Evolutionary conservation across 2,113 vertebrate species (phyloP).

Genomic region (Hepsetus odoe): DNA sequence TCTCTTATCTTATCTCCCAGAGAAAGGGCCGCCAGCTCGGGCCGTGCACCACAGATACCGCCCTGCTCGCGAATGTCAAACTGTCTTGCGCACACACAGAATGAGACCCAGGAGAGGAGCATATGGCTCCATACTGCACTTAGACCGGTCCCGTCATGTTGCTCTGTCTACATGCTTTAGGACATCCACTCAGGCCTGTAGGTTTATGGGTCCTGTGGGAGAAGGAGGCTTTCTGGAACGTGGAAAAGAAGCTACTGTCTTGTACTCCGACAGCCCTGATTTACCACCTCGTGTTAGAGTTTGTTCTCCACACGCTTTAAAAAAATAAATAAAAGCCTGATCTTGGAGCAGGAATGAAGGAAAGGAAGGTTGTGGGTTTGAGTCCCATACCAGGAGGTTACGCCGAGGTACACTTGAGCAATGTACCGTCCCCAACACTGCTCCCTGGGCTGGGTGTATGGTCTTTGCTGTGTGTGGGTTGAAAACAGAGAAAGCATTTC

Average conservation of each 20-base stretch:
- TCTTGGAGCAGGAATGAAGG: too few relatives aligned
- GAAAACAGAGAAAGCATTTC: too few relatives aligned
- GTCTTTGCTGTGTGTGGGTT: too few relatives aligned
- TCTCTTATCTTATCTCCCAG: constrained; percentile 9
- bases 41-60: neutral
- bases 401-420: too few relatives aligned
- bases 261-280: neutral
- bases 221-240: neutral
- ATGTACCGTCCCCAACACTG: too few relatives aligned
- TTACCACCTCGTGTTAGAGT: neutral
- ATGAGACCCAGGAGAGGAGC: neutral
- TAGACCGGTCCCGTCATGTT: neutral
- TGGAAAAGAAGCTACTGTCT: neutral
- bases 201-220: neutral
- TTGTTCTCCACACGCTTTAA: too few relatives aligned
- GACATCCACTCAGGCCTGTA: neutral
- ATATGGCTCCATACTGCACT: neutral
- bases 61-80: neutral
- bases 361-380: too few relatives aligned
- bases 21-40: neutral
- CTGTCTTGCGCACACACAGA: neutral
- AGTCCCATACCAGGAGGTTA: too few relatives aligned
- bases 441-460: too few relatives aligned
- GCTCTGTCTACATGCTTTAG: neutral
- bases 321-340: too few relatives aligned